phyloP scores from a whole-genome alignment of 2,797 vertebrate species.

The Intellagama lesueurii region DNA sequence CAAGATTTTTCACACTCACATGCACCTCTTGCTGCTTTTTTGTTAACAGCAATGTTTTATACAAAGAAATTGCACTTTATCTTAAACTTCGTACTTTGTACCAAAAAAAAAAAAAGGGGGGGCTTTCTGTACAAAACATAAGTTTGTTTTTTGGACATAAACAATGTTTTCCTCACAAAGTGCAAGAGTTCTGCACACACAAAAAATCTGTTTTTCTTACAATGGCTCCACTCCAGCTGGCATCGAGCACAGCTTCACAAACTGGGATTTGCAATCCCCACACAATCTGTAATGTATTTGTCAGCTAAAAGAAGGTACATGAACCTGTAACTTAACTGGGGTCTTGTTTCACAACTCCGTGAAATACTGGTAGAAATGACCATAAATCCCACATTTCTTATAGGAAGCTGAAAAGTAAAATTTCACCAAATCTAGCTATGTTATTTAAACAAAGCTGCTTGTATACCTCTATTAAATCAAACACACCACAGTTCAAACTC shows the following conservation, averaged over 20 bases:
- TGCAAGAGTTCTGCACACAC: too few species aligned
- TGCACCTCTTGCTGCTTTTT: too few species aligned
- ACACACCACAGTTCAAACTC: background rate
- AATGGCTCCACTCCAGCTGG: background rate
- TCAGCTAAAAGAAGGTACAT: constrained; percentile 8
- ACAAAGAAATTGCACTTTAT: too few species aligned
- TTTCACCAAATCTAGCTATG: background rate
- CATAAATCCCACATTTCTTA: background rate
- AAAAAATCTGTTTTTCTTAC: too few species aligned
- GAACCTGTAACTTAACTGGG: background rate
- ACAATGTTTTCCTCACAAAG: too few species aligned
- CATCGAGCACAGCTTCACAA: background rate
- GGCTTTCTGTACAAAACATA: too few species aligned
- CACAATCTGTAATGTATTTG: background rate
- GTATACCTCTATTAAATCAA: background rate
- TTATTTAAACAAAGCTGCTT: background rate
- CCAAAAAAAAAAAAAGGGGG: too few species aligned
- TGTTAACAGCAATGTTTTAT: too few species aligned
- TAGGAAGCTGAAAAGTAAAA: background rate
- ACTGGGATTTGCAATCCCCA: background rate
- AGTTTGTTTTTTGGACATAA: too few species aligned
- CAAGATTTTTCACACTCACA: too few species aligned
- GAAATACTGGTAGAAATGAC: background rate
- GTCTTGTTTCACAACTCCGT: background rate
- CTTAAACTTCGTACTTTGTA: too few species aligned